phyloP scores from a whole-genome alignment of 2,113 vertebrate genomes.

The Donacobius atricapilla region DNA sequence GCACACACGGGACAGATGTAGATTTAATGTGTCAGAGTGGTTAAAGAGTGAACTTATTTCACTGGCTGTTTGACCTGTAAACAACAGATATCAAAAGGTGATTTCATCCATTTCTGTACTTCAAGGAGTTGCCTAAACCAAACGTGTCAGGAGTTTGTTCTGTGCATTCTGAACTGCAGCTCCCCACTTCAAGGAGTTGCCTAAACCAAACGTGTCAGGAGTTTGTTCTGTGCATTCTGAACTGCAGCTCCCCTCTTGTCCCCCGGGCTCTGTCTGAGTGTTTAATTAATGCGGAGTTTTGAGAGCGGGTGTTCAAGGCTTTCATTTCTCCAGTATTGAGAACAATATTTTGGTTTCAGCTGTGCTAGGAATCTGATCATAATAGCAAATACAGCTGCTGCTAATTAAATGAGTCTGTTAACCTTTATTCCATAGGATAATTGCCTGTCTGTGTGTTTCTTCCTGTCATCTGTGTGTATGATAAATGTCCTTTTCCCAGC shows the following conservation, averaged over 20 bases:
- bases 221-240: background rate
- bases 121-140: background rate
- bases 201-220: background rate
- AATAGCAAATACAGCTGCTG: constrained; percentile 6
- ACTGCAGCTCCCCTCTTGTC: background rate
- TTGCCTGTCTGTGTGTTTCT: background rate
- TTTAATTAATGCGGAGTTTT: background rate
- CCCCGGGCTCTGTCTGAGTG: background rate
- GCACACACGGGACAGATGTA: background rate
- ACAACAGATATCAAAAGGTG: background rate
- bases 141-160: background rate
- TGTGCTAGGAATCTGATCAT: background rate
- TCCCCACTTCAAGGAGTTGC: background rate
- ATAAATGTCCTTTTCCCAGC: background rate
- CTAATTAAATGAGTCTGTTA: background rate
- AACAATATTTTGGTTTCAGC: background rate
- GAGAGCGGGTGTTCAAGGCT: background rate
- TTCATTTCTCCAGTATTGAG: background rate
- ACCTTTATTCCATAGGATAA: background rate
- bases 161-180: background rate
- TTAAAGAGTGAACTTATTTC: background rate
- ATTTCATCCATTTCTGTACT: background rate
- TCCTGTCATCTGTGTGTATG: background rate
- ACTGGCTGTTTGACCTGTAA: background rate
- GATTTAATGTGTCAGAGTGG: fast-evolving